A percentile compares a stretch with the other conserved stretches of the same genome.
These are phyloP conservation scores for Danio kyathit DNA, from an alignment of 2,797 vertebrate species.

Conservation along the genomic window DNA sequence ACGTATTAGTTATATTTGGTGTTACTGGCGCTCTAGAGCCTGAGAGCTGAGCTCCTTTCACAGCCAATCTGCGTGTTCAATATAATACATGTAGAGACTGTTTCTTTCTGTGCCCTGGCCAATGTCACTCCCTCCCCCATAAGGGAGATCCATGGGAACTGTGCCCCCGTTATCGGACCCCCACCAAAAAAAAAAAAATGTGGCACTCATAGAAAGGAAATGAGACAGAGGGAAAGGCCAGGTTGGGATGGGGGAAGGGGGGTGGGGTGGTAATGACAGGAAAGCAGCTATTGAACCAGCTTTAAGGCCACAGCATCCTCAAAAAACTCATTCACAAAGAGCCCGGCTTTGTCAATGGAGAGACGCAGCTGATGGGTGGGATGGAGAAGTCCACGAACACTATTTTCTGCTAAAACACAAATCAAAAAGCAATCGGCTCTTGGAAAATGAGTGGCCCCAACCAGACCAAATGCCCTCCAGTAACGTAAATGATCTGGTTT, in stretches of 20 bases:
- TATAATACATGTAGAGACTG: constrained; percentile 71
- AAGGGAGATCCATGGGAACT: constrained; percentile 78
- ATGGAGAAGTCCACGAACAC: constrained; percentile 29
- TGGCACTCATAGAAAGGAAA: constrained; percentile 61
- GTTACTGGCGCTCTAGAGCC: constrained; percentile 65
- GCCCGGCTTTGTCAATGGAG: constrained; percentile 46
- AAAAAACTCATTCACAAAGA: constrained; percentile 52
- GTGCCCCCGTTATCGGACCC: constrained; percentile 62
- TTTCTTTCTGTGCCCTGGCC: constrained; percentile 76
- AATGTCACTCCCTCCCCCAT: constrained; percentile 75
- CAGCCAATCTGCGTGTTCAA: constrained; percentile 68
- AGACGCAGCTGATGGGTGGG: constrained; percentile 48
- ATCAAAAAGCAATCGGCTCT: constrained; percentile 38
- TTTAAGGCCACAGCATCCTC: constrained; percentile 52
- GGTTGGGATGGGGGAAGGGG: constrained; percentile 50
- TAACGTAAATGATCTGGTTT: constrained; percentile 52
- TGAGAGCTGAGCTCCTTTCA: constrained; percentile 64
- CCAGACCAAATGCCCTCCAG: constrained; percentile 59
- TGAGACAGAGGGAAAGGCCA: constrained; percentile 52
- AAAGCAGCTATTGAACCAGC: constrained; percentile 59
- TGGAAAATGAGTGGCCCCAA: constrained; percentile 58
- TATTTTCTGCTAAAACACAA: constrained; percentile 20
- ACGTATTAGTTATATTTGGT: constrained; percentile 59
- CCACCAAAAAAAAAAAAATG: constrained; percentile 48
- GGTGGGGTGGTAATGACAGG: constrained; percentile 59